These are phyloP conservation scores for Benthochromis sp. DNA, from an alignment of 2,113 vertebrate species.

Conservation along the genomic window DNA sequence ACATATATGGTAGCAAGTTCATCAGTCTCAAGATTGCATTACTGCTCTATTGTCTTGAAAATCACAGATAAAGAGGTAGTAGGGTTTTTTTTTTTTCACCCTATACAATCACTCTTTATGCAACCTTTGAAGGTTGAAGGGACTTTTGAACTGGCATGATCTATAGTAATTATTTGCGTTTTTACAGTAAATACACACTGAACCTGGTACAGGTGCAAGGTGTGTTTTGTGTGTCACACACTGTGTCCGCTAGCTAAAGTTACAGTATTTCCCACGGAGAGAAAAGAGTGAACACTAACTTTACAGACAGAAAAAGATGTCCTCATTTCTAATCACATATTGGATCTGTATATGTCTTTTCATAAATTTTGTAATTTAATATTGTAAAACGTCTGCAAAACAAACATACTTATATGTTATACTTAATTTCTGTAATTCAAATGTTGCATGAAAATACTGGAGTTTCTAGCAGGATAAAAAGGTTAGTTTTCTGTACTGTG, in stretches of 20 bases:
- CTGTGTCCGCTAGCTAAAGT: background rate
- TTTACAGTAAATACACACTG: fast-evolving
- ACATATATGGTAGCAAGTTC: background rate
- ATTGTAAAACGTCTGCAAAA: fast-evolving
- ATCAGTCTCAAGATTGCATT: background rate
- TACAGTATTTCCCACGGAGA: fast-evolving
- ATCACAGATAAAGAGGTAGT: background rate
- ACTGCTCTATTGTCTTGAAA: background rate
- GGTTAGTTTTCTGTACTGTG: background rate
- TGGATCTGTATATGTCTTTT: background rate
- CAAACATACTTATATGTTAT: background rate
- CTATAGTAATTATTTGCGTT: fast-evolving
- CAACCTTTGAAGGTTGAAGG: background rate
- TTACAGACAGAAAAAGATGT: background rate
- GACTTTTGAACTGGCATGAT: fast-evolving
- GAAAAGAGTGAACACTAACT: background rate
- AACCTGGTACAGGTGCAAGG: background rate
- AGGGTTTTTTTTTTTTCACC: background rate
- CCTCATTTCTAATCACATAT: background rate
- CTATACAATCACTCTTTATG: background rate
- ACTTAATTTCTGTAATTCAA: background rate
- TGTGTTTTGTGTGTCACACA: background rate
- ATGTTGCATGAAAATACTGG: background rate
- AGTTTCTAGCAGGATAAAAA: background rate
- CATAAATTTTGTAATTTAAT: background rate